Evolutionary conservation across 2,888 invertebrate species (phyloP).

Genomic region (Mycalesis mineus): DNA sequence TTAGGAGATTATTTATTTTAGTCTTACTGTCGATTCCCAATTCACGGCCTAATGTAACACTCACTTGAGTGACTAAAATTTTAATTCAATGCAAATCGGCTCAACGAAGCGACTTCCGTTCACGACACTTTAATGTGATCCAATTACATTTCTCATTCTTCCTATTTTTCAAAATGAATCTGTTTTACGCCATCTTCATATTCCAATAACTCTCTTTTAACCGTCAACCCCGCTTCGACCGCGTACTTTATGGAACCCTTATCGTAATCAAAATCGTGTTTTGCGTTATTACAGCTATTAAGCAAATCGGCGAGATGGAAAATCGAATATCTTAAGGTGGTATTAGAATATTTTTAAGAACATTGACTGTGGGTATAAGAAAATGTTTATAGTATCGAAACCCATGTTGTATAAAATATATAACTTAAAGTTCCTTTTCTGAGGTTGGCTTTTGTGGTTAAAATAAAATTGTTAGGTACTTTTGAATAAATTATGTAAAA

Average conservation of each 20-base stretch:
- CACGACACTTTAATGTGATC: slow-evolving; percentile 20
- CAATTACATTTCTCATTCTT: slow-evolving; percentile 23
- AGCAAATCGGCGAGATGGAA: slow-evolving; percentile 55
- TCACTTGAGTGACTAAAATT: slow-evolving; percentile 1
- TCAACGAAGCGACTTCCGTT: slow-evolving; percentile 6
- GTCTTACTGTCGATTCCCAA: neutral
- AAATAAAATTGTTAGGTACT: no score
- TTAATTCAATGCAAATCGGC: slow-evolving; percentile 7
- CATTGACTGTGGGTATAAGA: slow-evolving; percentile 12
- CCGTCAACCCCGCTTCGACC: slow-evolving; percentile 20
- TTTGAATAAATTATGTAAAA: no score
- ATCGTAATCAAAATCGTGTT: slow-evolving; percentile 62
- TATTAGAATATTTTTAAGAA: slow-evolving; percentile 30
- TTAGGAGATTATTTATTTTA: no score
- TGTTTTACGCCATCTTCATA: slow-evolving; percentile 22
- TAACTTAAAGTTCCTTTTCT: no score
- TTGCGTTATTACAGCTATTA: slow-evolving; percentile 56
- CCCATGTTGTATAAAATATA: no score
- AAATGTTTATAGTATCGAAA: no score
- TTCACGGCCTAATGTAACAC: neutral
- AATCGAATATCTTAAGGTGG: slow-evolving; percentile 45
- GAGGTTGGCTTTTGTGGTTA: no score
- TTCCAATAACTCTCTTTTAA: slow-evolving; percentile 19
- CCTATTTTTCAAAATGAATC: slow-evolving; percentile 22
- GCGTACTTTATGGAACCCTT: slow-evolving; percentile 40